Base-by-base conservation (phyloP, 1,140 invertebrate genomes). In the Ylistrum balloti region DNA sequence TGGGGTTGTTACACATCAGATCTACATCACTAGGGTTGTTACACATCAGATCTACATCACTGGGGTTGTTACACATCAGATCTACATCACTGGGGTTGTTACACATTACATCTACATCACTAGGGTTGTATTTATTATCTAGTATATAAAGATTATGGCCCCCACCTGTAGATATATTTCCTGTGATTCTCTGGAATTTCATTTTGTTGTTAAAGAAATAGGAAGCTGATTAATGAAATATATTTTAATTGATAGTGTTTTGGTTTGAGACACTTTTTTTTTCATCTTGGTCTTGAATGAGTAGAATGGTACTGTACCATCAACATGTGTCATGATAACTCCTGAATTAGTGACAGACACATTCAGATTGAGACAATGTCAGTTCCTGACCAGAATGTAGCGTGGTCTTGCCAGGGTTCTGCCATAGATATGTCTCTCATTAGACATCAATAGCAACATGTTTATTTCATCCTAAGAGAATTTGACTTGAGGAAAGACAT, bases 361-460 rank as follows among this genome's bases (percentile, higher is more conserved):
- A 9, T 28, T 28, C 20, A 28, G 56, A n/a, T 28, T 74, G 7
- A 17, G 56, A 28, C n/a, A n/a, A 28, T 74, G n/a, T 17, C 1
- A n/a, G 22, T 28, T 28, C 22, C 56, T 45, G 41, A 17, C 41
- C 41, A 5, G 3, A n/a, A n/a, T 74, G 56, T 17, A 17, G 17
- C 56, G 5, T 28, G 22, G 0, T 5, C n/a, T 28, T 74, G n/a
- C 28, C 56, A 74, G 17, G 5, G 56, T 74, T 74, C 56, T 74
- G 56, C 56, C 28, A 74, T 28, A 74, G 56, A 74, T 74, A 74
- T n/a, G 56, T 74, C 28, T 74, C 56, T 74, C 15, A 74, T 74
- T 74, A 74, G 5, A 74, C 56, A 74, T 74, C 56, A 74, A 74
- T 74, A 74, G 56, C 56, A 74, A 74, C 56, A 22, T n/a, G 56